Evolutionary conservation across 2,888 invertebrate species (phyloP).

Genomic region (Sphaeridia pumilis): DNA sequence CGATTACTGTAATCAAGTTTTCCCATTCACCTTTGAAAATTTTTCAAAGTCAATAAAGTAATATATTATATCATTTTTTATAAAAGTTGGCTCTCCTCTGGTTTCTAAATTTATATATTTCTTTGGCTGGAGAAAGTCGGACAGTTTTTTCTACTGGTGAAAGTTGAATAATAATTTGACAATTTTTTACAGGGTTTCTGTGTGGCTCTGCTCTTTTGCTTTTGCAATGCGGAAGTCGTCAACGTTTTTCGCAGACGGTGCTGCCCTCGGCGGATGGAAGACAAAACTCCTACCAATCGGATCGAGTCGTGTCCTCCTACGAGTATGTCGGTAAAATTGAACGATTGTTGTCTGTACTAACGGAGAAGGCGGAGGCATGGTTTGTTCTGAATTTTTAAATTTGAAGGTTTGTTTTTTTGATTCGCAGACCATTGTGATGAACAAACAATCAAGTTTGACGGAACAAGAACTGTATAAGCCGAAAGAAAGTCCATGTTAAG

Average conservation of each 20-base stretch:
- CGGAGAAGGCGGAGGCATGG: not conserved
- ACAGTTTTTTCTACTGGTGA: not conserved
- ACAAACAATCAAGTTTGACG: not conserved
- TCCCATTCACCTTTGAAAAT: no score
- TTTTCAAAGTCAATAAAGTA: no score
- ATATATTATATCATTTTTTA: no score
- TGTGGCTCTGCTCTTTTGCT: conserved; percentile 33
- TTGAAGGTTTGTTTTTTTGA: not conserved
- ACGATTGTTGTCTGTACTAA: not conserved
- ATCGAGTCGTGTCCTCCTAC: conserved; percentile 31
- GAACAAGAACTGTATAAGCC: no score
- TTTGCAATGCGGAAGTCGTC: conserved; percentile 33
- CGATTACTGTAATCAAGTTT: no score
- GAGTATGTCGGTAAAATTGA: conserved; percentile 34
- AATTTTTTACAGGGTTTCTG: conserved; percentile 27
- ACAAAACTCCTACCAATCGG: conserved; percentile 24
- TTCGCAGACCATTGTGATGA: conserved; percentile 2
- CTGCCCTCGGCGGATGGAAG: conserved; percentile 18
- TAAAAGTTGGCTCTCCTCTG: no score
- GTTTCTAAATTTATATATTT: no score
- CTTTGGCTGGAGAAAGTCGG: no score
- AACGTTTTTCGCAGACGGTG: conserved; percentile 24
- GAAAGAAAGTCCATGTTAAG: no score
- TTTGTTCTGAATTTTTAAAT: not conserved
- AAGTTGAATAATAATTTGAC: not conserved